Conservation (phyloP, 2,797 vertebrate genomes). For the Muscicapa comitata region DNA sequence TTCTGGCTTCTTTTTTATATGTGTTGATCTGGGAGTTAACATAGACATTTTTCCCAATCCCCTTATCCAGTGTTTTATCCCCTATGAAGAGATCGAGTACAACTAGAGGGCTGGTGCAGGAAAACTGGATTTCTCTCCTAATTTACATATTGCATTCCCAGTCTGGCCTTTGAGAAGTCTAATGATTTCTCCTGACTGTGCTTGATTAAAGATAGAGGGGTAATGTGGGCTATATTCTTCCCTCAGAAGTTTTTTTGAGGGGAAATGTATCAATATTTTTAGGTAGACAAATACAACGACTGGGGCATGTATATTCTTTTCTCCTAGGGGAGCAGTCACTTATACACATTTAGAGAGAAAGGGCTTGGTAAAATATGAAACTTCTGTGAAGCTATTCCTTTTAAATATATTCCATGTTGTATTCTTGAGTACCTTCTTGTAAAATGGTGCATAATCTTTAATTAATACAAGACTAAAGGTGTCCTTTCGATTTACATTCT, state of each 20-base stretch:
- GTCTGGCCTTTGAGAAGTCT: background rate
- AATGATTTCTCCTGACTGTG: background rate
- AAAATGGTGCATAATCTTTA: conserved; percentile 68
- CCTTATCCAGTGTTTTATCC: background rate
- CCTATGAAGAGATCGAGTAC: rapidly evolving
- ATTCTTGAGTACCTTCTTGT: conserved; percentile 52
- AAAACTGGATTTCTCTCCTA: background rate
- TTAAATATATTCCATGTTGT: conserved; percentile 43
- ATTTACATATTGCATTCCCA: background rate
- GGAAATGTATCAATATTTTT: background rate
- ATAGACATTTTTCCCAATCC: rapidly evolving
- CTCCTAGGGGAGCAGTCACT: background rate
- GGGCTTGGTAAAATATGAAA: conserved; percentile 20
- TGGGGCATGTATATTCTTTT: background rate
- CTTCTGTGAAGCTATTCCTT: conserved; percentile 41
- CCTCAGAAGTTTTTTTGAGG: background rate
- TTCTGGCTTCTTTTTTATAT: background rate
- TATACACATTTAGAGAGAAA: background rate
- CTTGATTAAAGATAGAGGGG: background rate
- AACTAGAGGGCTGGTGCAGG: background rate
- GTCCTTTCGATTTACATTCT: conserved; percentile 59
- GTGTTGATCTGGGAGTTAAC: background rate
- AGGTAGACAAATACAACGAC: background rate
- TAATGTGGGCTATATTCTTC: background rate
- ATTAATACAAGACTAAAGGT: conserved; percentile 53